A percentile compares a stretch with the other conserved stretches of the same genome.
phyloP scores from a whole-genome alignment of 2,888 invertebrate species.

The Thelaira solivaga region DNA sequence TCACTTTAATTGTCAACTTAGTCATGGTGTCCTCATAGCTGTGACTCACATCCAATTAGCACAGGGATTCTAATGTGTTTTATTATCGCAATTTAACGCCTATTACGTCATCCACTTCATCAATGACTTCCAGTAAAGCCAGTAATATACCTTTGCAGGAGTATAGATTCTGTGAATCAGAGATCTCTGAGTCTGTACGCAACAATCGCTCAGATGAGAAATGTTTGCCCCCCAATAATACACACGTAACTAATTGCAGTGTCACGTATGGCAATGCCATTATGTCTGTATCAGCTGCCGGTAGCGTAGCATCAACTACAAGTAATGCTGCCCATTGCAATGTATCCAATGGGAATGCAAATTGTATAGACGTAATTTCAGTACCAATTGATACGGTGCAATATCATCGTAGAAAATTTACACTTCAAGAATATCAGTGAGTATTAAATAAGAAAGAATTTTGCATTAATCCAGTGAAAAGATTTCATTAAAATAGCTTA shows the following conservation, averaged over 20 bases:
- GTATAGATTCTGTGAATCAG: constrained; percentile 65
- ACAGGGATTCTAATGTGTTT: constrained; percentile 74
- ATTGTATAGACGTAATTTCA: constrained; percentile 76
- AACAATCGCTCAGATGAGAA: constrained; percentile 64
- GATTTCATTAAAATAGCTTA: too few species aligned
- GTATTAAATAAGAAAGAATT: too few species aligned
- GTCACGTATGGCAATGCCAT: constrained; percentile 51
- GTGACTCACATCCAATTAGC: constrained; percentile 43
- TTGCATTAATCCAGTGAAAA: too few species aligned
- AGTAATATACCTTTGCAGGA: constrained; percentile 62
- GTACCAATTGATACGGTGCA: constrained; percentile 75
- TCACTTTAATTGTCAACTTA: too few species aligned
- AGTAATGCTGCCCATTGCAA: constrained; percentile 65
- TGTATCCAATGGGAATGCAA: constrained; percentile 66
- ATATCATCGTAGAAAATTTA: constrained; percentile 76
- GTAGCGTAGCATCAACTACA: constrained; percentile 59
- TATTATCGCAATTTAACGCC: constrained; percentile 71
- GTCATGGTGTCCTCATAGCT: too few species aligned
- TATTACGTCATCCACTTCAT: constrained; percentile 66
- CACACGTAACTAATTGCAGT: constrained; percentile 59
- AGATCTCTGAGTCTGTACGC: constrained; percentile 63
- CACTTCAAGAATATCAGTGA: constrained; percentile 77
- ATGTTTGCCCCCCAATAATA: constrained; percentile 53
- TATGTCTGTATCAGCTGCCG: constrained; percentile 34
- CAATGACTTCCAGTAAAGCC: constrained; percentile 66